These are phyloP conservation scores for Drosophila fuyamai DNA, from an alignment of 1,140 invertebrate genomes.

Conservation along the genomic window DNA sequence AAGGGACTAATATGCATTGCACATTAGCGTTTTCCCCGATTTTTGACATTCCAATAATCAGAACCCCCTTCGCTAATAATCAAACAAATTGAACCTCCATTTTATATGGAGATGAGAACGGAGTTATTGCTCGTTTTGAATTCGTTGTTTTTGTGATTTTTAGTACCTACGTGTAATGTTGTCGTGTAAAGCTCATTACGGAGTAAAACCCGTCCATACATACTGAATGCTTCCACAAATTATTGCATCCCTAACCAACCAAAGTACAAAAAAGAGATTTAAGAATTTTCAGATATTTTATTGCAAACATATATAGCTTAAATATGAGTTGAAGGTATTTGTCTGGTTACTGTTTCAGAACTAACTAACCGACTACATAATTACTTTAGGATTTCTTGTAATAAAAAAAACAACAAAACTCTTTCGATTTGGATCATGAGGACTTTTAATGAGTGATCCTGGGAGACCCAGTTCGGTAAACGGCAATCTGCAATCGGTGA, in stretches of 20 bases:
- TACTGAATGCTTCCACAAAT: no score
- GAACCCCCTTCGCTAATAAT: no score
- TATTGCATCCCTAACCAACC: background rate
- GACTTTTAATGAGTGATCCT: slow-evolving; percentile 21
- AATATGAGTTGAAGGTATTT: slow-evolving; percentile 78
- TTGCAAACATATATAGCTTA: slow-evolving; percentile 81
- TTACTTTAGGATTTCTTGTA: slow-evolving; percentile 66
- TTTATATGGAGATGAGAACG: no score
- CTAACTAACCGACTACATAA: slow-evolving; percentile 70
- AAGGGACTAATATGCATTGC: no score
- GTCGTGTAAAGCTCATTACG: no score
- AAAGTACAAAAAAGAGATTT: background rate
- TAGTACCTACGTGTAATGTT: no score
- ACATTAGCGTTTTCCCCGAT: no score
- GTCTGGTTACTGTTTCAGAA: slow-evolving; percentile 72
- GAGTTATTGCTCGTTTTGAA: no score
- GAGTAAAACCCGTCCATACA: no score
- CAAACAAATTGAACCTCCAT: no score
- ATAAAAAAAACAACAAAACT: slow-evolving; percentile 52
- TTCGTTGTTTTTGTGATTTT: no score
- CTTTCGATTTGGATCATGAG: slow-evolving; percentile 22
- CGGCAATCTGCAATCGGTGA: slow-evolving; percentile 29
- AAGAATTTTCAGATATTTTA: slow-evolving; percentile 76
- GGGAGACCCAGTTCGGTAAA: slow-evolving; percentile 19
- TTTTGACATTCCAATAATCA: no score